Evolutionary conservation across 1,140 invertebrate genomes (phyloP).

Genomic region (Druon quercuslanigerum): DNA sequence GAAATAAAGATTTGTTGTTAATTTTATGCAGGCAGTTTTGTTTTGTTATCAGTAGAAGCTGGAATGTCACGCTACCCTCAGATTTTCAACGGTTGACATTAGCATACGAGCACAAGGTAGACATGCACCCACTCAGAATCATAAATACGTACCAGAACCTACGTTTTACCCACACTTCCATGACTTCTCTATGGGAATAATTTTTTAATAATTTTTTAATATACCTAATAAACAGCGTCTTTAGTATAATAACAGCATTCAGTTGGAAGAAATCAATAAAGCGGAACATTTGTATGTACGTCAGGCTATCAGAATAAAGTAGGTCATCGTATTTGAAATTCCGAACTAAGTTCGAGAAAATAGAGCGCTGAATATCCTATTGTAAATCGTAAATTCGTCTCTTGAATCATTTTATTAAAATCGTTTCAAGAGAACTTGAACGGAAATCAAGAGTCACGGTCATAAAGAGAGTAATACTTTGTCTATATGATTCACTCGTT

Average conservation of each 20-base stretch:
- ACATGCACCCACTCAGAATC: not conserved
- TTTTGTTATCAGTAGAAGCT: no score
- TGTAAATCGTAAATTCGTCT: slow-evolving; percentile 13
- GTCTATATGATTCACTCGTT: slow-evolving; percentile 3
- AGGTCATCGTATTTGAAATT: slow-evolving; percentile 20
- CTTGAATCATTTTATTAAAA: slow-evolving; percentile 29
- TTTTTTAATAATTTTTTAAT: not conserved
- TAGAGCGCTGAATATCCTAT: slow-evolving; percentile 12
- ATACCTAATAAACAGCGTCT: slow-evolving; percentile 12
- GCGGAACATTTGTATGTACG: slow-evolving; percentile 30
- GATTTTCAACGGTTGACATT: no score
- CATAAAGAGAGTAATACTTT: not conserved
- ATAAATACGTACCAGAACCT: not conserved
- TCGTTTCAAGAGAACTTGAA: slow-evolving; percentile 12
- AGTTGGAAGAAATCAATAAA: slow-evolving; percentile 22
- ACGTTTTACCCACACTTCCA: not conserved
- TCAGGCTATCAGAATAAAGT: slow-evolving; percentile 29
- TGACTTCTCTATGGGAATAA: not conserved
- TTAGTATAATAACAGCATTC: slow-evolving; percentile 21
- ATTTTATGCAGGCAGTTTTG: no score
- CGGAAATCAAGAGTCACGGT: slow-evolving; percentile 1
- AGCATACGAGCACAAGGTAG: no score
- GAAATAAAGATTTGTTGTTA: no score
- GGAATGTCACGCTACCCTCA: no score
- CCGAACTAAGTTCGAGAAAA: slow-evolving; percentile 25